Conservation (phyloP, 2,888 invertebrate species). For the Hedychridium roseum region DNA sequence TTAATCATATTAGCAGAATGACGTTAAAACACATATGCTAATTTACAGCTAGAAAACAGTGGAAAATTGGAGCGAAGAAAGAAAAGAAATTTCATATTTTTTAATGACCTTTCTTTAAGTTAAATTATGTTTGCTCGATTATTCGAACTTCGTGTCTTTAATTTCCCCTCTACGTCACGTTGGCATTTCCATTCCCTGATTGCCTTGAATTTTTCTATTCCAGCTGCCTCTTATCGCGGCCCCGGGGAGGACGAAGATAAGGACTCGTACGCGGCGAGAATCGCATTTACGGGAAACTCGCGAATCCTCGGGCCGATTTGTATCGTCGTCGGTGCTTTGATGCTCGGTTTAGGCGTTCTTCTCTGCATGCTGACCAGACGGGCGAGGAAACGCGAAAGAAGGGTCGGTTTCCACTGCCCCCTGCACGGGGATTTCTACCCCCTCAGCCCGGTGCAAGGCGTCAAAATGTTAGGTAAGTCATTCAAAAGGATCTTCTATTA, state of each 20-base stretch:
- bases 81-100: too few species aligned
- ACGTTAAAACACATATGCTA: too few species aligned
- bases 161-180: too few species aligned
- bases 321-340: conserved; percentile 77
- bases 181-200: too few species aligned
- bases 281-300: conserved; percentile 79
- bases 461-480: conserved; percentile 56
- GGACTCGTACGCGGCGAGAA: conserved; percentile 75
- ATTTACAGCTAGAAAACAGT: too few species aligned
- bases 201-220: too few species aligned
- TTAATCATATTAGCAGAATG: too few species aligned
- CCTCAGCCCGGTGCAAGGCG: conserved; percentile 70
- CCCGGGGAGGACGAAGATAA: conserved; percentile 77
- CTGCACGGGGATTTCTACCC: conserved; percentile 82
- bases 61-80: too few species aligned
- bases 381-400: conserved; percentile 72
- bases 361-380: conserved; percentile 74
- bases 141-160: too few species aligned
- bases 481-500: background rate
- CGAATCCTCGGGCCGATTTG: conserved; percentile 77
- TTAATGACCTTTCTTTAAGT: too few species aligned
- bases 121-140: too few species aligned
- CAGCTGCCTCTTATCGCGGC: conserved; percentile 77
- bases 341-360: conserved; percentile 73
- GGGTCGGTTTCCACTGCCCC: conserved; percentile 80